These are phyloP conservation scores for Pseudomyrmex cubaensis DNA, from an alignment of 1,140 invertebrate species.

Conservation along the genomic window DNA sequence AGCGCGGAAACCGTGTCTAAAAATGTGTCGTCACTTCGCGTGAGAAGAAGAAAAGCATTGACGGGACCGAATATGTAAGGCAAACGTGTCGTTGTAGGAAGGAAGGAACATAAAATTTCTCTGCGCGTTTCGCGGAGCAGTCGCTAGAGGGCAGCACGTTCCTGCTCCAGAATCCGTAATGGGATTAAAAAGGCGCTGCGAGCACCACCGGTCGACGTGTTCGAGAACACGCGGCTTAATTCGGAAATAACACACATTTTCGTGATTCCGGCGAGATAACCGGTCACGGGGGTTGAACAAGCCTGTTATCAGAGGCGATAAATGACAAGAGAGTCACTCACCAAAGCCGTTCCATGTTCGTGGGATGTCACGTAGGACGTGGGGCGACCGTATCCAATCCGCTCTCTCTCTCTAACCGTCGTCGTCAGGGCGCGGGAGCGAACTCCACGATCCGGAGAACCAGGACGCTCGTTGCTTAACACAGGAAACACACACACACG, in stretches of 20 bases:
- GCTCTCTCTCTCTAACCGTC: constrained; percentile 47
- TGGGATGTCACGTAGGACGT: constrained; percentile 39
- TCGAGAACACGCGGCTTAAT: constrained; percentile 54
- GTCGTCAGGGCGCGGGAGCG: constrained; percentile 20
- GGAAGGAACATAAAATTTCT: neutral
- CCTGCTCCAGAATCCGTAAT: neutral
- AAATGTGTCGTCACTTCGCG: no score
- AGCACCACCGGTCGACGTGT: constrained; percentile 70
- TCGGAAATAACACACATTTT: constrained; percentile 38
- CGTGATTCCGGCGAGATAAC: neutral
- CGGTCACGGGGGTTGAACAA: neutral
- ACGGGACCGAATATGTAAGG: no score
- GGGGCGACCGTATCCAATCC: constrained; percentile 44
- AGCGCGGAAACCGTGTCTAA: no score
- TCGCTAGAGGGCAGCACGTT: constrained; percentile 31
- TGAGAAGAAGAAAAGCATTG: no score
- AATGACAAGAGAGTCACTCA: neutral
- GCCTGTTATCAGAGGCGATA: neutral
- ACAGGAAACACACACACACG: constrained; percentile 2
- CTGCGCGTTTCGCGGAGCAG: neutral
- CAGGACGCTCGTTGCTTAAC: constrained; percentile 26
- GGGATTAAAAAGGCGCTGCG: constrained; percentile 44
- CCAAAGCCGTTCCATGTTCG: neutral
- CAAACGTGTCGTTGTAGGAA: neutral
- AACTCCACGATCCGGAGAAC: constrained; percentile 9